Conservation (phyloP, 1,140 invertebrate genomes). For the Penaeus indicus region DNA sequence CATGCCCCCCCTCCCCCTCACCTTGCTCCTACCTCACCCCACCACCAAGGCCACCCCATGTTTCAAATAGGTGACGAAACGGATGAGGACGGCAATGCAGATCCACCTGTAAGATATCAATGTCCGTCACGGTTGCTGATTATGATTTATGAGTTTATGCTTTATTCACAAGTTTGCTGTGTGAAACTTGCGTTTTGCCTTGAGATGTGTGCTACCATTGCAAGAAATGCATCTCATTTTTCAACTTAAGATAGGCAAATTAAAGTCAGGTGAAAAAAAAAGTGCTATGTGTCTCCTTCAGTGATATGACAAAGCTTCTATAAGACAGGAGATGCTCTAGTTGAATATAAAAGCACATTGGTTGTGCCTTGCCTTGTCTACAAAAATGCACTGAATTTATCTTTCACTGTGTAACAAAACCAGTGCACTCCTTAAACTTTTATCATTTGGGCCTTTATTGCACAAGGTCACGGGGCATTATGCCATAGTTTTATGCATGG, state of each 20-base stretch:
- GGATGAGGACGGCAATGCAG: constrained; percentile 51
- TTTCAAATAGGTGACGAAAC: constrained; percentile 48
- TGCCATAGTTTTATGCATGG: too few species aligned
- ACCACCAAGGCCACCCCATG: constrained; percentile 38
- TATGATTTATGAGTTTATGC: constrained; percentile 30
- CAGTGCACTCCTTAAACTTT: constrained; percentile 4
- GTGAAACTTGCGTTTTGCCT: constrained; percentile 13
- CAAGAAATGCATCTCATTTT: not conserved
- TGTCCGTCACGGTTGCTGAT: constrained; percentile 24
- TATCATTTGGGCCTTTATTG: not conserved
- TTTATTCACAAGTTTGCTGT: constrained; percentile 44
- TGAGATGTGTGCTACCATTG: constrained; percentile 9
- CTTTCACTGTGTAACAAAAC: not conserved
- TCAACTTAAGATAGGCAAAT: not conserved
- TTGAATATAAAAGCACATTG: not conserved
- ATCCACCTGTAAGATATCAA: constrained; percentile 38
- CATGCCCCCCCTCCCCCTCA: constrained; percentile 60
- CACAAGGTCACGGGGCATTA: too few species aligned
- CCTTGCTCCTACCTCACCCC: constrained; percentile 54
- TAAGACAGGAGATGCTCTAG: constrained; percentile 4
- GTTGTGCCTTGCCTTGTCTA: not conserved
- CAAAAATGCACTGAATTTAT: constrained; percentile 6
- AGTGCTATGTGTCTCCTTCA: too few species aligned
- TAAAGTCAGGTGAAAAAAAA: not conserved
- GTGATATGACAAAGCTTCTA: constrained; percentile 5